Evolutionary conservation across 2,797 vertebrate genomes (phyloP).

Genomic region (Hyperoplus immaculatus): DNA sequence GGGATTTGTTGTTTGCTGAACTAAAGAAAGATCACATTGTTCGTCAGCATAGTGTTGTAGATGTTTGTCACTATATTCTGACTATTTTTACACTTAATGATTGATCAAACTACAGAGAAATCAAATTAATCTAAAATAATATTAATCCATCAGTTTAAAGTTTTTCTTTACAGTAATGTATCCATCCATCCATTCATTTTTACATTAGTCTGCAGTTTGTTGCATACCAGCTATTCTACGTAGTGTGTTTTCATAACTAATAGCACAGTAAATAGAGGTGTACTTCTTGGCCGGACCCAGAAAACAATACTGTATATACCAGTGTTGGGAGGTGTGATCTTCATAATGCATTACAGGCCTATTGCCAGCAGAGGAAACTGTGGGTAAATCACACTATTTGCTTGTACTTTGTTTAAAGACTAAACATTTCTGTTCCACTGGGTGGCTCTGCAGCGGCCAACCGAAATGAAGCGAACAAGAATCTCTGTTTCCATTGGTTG

Average conservation of each 20-base stretch:
- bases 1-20: not conserved
- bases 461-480: not conserved
- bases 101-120: not conserved
- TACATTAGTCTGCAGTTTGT: not conserved
- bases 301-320: not conserved
- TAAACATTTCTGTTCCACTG: not conserved
- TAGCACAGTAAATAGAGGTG: not conserved
- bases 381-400: not conserved
- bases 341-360: not conserved
- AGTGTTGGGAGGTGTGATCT: not conserved
- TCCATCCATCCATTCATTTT: slow-evolving; percentile 40
- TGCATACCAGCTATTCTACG: not conserved
- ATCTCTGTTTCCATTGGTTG: not conserved
- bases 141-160: not conserved
- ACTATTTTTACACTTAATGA: not conserved
- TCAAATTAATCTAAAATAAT: not conserved
- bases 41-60: not conserved
- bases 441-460: not conserved
- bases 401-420: not conserved
- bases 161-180: not conserved
- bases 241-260: not conserved
- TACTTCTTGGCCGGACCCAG: not conserved
- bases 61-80: not conserved
- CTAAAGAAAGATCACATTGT: not conserved
- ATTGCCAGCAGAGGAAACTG: slow-evolving; percentile 61